Base-by-base conservation (phyloP, 2,113 vertebrate genomes). In the Tychaedon coryphoeus region DNA sequence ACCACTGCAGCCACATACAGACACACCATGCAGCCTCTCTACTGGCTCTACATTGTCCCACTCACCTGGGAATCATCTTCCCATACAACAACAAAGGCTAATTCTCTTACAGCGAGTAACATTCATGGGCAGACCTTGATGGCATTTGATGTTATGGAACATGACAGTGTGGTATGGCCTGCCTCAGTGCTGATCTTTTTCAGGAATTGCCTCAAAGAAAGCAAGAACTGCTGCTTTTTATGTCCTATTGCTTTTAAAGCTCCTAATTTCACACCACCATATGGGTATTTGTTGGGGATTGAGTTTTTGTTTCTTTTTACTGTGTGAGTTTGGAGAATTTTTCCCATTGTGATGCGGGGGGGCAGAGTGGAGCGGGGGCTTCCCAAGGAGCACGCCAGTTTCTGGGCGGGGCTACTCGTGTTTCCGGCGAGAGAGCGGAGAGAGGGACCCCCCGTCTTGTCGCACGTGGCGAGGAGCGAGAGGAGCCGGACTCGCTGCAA, bases 41-140 rank as follows among this genome's bases (percentile, higher is more conserved):
- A 16, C 17, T 5, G 22, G 8, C 25, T 19, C 33, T 56, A 5
- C 42, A 19, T 31, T 3, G 4, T 29, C 47, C 33, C 58, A 22
- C 48, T 58, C 57, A 47, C 12, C 18, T 66, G 45, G 29, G 31
- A 93, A 67, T 7, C 7, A 47, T n/a, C 29, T 61, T n/a, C 65
- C 50, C 50, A 20, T 65, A 45, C 8, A 38, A 48, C 36, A 34
- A 70, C 7, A 9, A n/a, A 13, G 20, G 25, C 23, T 40, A 62
- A 38, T 51, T 64, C 33, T 79, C 14, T 56, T 43, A 8, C 13
- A 54, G 28, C 1, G 0, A 71, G 10, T 60, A 13, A 40, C 28
- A 18, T 12, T 7, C 0, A 0, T 23, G 29, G 31, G 34, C 26
- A 48, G 57, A 53, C 22, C 19, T 28, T 20, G 28, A 51, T 61